A percentile compares a stretch with the other conserved stretches of the same genome.
Conservation (phyloP, 2,888 invertebrate genomes). For the Dryomyza anilis region DNA sequence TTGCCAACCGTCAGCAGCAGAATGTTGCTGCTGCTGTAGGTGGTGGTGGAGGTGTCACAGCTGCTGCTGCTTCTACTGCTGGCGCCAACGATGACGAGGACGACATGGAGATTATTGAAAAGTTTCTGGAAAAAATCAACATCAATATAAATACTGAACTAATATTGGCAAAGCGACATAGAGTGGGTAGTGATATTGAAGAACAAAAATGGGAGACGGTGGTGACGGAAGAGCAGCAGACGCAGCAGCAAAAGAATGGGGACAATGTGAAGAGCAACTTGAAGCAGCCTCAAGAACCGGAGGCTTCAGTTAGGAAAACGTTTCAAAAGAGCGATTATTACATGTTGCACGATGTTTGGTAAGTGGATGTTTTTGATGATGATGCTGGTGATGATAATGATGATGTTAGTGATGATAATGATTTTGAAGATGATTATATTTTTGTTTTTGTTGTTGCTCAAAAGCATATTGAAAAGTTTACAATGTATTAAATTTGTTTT, state of each 20-base stretch:
- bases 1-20: conserved; percentile 16
- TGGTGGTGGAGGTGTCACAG: no score
- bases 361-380: conserved; percentile 34
- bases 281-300: conserved; percentile 19
- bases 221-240: no score
- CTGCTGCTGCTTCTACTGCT: no score
- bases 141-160: conserved; percentile 61
- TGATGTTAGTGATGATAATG: no score
- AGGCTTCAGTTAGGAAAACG: conserved; percentile 36
- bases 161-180: conserved; percentile 54
- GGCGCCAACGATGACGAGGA: conserved; percentile 19
- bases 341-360: conserved; percentile 57
- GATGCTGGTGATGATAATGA: conserved; percentile 7
- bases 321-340: conserved; percentile 50
- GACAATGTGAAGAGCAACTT: background rate
- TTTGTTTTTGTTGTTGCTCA: no score
- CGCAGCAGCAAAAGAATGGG: no score
- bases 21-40: background rate
- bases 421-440: no score
- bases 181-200: no score
- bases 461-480: no score
- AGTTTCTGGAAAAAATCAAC: conserved; percentile 57
- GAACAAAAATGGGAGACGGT: no score
- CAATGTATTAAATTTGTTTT: no score
- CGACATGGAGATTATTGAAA: conserved; percentile 53